A percentile compares a stretch with the other conserved stretches of the same genome.
Conservation (phyloP, 2,797 vertebrate genomes). For the Petrocephalus sullivani region DNA sequence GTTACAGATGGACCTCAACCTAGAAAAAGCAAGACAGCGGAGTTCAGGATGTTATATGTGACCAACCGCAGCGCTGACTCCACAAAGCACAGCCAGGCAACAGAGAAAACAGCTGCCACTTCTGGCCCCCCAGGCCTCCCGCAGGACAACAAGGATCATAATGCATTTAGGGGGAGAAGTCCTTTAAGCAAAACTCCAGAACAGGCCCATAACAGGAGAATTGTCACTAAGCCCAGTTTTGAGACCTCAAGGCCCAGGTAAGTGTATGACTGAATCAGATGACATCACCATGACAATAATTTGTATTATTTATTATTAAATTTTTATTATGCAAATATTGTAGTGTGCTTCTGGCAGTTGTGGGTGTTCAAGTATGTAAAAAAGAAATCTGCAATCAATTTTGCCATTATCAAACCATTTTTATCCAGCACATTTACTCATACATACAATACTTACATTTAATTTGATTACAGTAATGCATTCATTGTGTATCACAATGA, state of each 20-base stretch:
- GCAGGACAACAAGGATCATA: not conserved
- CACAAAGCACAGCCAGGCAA: not conserved
- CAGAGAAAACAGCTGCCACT: not conserved
- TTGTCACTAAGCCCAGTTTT: slow-evolving; percentile 45
- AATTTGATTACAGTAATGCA: not conserved
- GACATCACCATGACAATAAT: too few relatives aligned
- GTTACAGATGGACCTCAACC: not conserved
- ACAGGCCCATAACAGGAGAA: not conserved
- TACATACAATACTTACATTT: not conserved
- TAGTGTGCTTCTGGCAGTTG: not conserved
- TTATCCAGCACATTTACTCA: not conserved
- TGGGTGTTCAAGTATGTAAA: not conserved
- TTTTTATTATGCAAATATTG: not conserved
- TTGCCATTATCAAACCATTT: not conserved
- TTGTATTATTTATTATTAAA: too few relatives aligned
- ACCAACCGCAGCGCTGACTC: slow-evolving; percentile 14
- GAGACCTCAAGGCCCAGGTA: slow-evolving; percentile 66
- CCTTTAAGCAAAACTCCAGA: not conserved
- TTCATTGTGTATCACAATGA: too few relatives aligned
- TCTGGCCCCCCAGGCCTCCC: not conserved
- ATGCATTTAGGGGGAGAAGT: not conserved
- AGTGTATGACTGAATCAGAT: not conserved
- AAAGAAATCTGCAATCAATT: not conserved
- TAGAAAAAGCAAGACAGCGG: not conserved
- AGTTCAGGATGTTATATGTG: not conserved